Evolutionary conservation across 2,797 vertebrate species (phyloP).

Genomic region (Squalus acanthias): DNA sequence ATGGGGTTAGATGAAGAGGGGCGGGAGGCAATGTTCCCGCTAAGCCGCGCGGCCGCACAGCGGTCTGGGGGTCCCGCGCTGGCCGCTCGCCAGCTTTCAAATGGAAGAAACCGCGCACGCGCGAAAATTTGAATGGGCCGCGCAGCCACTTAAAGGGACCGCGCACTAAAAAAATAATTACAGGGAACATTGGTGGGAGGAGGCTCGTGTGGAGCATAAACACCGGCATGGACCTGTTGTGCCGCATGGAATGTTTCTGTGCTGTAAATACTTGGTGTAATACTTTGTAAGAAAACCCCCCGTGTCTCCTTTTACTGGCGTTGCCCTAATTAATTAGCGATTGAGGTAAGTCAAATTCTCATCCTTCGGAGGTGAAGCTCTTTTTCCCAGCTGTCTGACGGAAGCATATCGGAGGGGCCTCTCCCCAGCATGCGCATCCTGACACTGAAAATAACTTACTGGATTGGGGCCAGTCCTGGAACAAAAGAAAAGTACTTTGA

Average conservation of each 20-base stretch:
- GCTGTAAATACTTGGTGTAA: background rate
- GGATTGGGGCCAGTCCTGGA: background rate
- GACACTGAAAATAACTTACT: background rate
- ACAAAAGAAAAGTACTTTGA: background rate
- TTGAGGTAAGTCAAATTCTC: background rate
- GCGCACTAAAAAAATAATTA: no score
- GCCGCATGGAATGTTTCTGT: background rate
- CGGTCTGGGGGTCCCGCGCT: no score
- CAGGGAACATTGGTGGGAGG: background rate
- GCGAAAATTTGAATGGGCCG: no score
- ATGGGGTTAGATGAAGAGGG: background rate
- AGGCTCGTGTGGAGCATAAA: background rate
- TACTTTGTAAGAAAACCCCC: background rate
- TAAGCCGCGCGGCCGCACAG: no score
- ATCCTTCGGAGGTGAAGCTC: background rate
- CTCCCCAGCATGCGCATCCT: background rate
- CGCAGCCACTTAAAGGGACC: no score
- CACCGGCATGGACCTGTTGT: background rate
- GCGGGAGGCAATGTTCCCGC: no score
- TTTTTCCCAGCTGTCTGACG: background rate
- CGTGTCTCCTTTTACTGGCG: background rate
- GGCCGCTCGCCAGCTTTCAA: no score
- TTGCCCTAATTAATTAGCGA: background rate
- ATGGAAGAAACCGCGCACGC: no score
- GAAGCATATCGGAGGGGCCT: background rate